Evolutionary conservation across 2,888 invertebrate genomes (phyloP).

Genomic region (Eucera pruinosa): DNA sequence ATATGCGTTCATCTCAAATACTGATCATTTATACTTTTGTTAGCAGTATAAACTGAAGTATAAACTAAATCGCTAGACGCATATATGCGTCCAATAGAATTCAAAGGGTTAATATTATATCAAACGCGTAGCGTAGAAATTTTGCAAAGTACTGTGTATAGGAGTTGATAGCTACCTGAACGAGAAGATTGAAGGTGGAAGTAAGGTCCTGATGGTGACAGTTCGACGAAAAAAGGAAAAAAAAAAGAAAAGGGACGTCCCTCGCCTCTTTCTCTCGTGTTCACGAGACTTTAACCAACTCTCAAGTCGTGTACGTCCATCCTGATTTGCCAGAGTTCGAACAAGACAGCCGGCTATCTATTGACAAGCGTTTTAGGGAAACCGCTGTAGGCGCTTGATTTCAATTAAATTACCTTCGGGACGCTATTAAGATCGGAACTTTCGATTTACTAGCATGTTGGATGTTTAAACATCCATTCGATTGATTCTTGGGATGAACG

Average conservation of each 20-base stretch:
- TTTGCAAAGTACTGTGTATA: background rate
- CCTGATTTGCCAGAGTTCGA: conserved; percentile 30
- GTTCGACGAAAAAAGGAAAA: conserved; percentile 36
- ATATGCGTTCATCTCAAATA: too few species aligned
- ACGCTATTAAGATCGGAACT: conserved; percentile 50
- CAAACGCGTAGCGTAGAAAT: too few species aligned
- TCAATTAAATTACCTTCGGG: conserved; percentile 75
- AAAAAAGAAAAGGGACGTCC: background rate
- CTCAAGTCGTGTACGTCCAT: conserved; percentile 9
- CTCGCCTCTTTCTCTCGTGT: conserved; percentile 4
- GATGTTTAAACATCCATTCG: background rate
- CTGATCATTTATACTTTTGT: too few species aligned
- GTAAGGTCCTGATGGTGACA: conserved; percentile 46
- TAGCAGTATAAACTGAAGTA: too few species aligned
- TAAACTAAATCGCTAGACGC: too few species aligned
- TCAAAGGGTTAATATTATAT: too few species aligned
- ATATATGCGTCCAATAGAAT: too few species aligned
- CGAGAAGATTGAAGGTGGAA: conserved; percentile 15
- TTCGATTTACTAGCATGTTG: conserved; percentile 5
- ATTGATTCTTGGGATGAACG: background rate
- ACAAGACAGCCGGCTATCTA: conserved; percentile 60
- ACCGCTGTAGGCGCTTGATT: conserved; percentile 74
- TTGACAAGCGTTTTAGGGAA: conserved; percentile 74
- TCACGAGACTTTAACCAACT: background rate
- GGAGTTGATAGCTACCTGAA: background rate